Base-by-base conservation (phyloP, 2,113 vertebrate genomes). In the Boleophthalmus pectinirostris region DNA sequence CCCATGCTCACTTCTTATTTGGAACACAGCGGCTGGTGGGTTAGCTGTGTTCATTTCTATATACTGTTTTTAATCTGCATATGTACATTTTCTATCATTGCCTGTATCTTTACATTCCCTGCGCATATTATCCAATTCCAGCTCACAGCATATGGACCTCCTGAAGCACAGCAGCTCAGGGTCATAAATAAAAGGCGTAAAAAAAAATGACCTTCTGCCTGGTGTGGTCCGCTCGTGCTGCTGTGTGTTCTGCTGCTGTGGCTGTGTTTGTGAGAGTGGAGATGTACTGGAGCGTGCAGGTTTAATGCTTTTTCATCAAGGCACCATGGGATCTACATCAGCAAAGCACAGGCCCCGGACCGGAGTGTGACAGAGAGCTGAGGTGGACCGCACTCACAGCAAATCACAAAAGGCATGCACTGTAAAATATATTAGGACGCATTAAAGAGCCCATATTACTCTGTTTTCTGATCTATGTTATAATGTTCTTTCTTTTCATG, bases 311-410 rank as follows among this genome's bases (percentile, higher is more conserved):
- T 91, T 89, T 90, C 88, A 86, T 85, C 72, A 86, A 82, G 76
- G 82, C 88, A 74, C 88, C 90, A 82, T 85, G 88, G 90, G 91
- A 90, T 91, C 87, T 85, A 85, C 87, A 90, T 92, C 90, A 90
- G 90, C 90, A 90, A 87, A 80, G 78, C 51, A 79, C 49, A 56
- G 74, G 72, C 33, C 11, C 70, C 60, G 72, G 80, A 81, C 77
- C 16, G 3, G 35, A 33, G 79, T 56, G 79, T 74, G 74, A 56
- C 68, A 72, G 64, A 66, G 78, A 63, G 66, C 65, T 35, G 35
- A 54, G 47, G 49, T 67, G 79, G 66, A 74, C 60, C 45, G 71
- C 56, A 78, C 70, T n/a, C 69, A 66, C 49, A 63, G 25, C 43
- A 33, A 21, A 33, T 18, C 5, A 53, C 51, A 9, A 53, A n/a